phyloP scores from a whole-genome alignment of 2,888 invertebrate genomes.

The Chesias legatella region DNA sequence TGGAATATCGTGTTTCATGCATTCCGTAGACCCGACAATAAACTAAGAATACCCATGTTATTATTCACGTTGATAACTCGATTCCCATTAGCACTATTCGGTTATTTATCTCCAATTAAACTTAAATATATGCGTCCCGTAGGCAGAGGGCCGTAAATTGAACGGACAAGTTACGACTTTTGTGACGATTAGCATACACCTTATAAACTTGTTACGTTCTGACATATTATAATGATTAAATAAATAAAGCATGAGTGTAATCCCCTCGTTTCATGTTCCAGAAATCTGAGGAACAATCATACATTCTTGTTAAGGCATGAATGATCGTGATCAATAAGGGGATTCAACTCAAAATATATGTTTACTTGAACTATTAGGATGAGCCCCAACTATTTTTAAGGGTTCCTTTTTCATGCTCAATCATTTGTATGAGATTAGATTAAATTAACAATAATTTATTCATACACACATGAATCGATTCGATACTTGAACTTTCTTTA shows the following conservation, averaged over 20 bases:
- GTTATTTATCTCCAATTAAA: slow-evolving; percentile 21
- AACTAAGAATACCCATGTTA: neutral
- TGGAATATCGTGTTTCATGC: too few species aligned
- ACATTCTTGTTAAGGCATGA: neutral
- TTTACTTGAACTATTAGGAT: too few species aligned
- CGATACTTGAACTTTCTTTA: too few species aligned
- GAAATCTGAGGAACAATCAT: neutral
- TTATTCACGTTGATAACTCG: neutral
- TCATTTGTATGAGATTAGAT: too few species aligned
- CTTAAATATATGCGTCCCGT: slow-evolving; percentile 5
- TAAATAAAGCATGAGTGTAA: slow-evolving; percentile 7
- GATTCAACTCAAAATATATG: too few species aligned
- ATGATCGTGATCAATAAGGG: too few species aligned
- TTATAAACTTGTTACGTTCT: slow-evolving; percentile 14
- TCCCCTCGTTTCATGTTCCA: slow-evolving; percentile 4
- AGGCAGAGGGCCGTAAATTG: slow-evolving; percentile 11
- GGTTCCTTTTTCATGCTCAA: too few species aligned
- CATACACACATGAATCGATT: too few species aligned
- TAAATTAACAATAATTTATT: too few species aligned
- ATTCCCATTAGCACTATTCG: slow-evolving; percentile 15
- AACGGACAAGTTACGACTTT: slow-evolving; percentile 10
- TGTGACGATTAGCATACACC: slow-evolving; percentile 16
- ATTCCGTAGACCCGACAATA: too few species aligned
- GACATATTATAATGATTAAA: slow-evolving; percentile 10
- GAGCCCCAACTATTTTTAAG: too few species aligned